These are phyloP conservation scores for Hydrophis major DNA, from an alignment of 2,797 vertebrate genomes.

Conservation along the genomic window DNA sequence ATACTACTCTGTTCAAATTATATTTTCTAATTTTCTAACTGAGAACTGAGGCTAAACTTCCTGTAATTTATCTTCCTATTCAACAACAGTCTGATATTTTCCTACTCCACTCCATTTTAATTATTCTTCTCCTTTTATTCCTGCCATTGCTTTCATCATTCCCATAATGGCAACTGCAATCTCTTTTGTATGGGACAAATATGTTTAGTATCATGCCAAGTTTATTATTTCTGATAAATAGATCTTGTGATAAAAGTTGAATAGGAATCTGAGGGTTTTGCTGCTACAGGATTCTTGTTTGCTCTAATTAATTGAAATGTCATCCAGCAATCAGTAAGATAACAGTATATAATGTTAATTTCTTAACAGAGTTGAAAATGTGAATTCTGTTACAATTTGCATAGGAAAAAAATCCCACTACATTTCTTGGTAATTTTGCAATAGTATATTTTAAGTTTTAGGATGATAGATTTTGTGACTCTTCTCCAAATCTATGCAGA, in stretches of 20 bases:
- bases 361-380: not conserved
- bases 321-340: not conserved
- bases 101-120: not conserved
- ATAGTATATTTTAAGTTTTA: not conserved
- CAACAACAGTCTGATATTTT: not conserved
- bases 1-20: not conserved
- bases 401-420: not conserved
- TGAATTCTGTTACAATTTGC: not conserved
- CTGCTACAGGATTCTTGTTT: not conserved
- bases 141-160: not conserved
- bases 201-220: not conserved
- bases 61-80: not conserved
- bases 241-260: not conserved
- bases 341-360: not conserved
- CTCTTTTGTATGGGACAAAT: not conserved
- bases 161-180: not conserved
- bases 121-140: not conserved
- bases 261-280: not conserved
- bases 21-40: not conserved
- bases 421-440: not conserved
- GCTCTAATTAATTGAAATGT: not conserved
- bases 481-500: not conserved
- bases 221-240: not conserved
- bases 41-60: not conserved
- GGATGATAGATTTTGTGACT: not conserved